phyloP scores from a whole-genome alignment of 2,888 invertebrate species.

The Strigamia transsilvanica region DNA sequence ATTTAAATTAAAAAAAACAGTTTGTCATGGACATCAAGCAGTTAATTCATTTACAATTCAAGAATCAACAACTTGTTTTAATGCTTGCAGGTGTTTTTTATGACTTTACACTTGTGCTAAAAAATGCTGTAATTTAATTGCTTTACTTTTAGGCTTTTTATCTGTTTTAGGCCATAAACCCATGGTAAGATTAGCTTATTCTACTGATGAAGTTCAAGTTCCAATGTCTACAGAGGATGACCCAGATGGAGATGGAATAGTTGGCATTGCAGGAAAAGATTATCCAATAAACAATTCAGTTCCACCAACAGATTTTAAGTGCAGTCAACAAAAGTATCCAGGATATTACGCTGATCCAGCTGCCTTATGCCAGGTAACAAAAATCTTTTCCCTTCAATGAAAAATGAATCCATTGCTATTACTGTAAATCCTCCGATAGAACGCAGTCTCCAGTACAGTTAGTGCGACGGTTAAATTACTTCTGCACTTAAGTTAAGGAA shows the following conservation, averaged over 20 bases:
- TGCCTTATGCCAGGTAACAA: constrained; percentile 79
- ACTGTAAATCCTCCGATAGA: no score
- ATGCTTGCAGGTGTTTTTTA: background rate
- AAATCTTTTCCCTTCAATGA: no score
- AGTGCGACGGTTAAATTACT: no score
- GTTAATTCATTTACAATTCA: background rate
- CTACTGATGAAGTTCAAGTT: background rate
- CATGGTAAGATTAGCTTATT: background rate
- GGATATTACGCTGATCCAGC: constrained; percentile 92
- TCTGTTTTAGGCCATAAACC: background rate
- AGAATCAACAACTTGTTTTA: background rate
- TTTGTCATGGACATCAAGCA: background rate
- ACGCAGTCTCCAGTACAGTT: no score
- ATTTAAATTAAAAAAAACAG: background rate
- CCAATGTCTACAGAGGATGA: background rate
- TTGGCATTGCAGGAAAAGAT: constrained; percentile 82
- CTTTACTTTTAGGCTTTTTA: background rate
- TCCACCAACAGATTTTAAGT: constrained; percentile 82
- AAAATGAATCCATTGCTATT: no score
- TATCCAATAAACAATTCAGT: constrained; percentile 82
- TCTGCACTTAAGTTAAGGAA: no score
- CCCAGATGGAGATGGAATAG: constrained; percentile 68
- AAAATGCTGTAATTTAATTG: background rate
- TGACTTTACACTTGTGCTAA: background rate
- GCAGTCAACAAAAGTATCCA: constrained; percentile 79